Evolutionary conservation across 2,797 vertebrate species (phyloP), one percentile per base, ranked within the genome.

Genomic region (Rhodeus uyekii): DNA sequence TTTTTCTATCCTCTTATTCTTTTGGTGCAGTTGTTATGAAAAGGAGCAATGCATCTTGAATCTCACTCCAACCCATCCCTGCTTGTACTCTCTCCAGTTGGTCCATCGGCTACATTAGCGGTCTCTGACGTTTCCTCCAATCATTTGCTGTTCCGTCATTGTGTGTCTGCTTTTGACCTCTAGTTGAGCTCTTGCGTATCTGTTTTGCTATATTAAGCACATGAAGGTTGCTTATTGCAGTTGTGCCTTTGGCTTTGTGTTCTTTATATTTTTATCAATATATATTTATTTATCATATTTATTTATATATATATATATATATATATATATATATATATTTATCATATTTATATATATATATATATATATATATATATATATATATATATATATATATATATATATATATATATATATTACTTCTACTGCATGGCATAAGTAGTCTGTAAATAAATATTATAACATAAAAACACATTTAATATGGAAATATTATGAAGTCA

Each of bases 181-280:
- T 36, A 9, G 27, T 80, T 46, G 38, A 61, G 22, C 53, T 61
- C 42, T 61, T 73, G 14, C 0, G 5, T 46, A 48, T 73, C 29
- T 63, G 67, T 69, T 79, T 60, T 80, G 29, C 67, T 46, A 72
- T 80, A 48, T 80, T 71, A 80, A 48, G 78, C 53, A 36, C 53
- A 27, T 61, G 78, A 80, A 61, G 53, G 78, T 80, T 71, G 36
- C 27, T 44, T 34, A 36, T 60, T 61, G 38, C 22, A 64, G 13
- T 65, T 61, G 34, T 72, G 18, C 5, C 29, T 72, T 72, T 36
- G 55, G 4, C 67, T 61, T 36, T 68, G 48, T 61, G 38, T 34
- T 46, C 10, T 38, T 1, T 3, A 3, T 48, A 7, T 58, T 68
- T 78, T 58, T n/a, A n/a, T n/a, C n/a, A n/a, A n/a, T n/a, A n/a